Conservation (phyloP, 2,113 vertebrate species). For the Illadopsis cleaveri region DNA sequence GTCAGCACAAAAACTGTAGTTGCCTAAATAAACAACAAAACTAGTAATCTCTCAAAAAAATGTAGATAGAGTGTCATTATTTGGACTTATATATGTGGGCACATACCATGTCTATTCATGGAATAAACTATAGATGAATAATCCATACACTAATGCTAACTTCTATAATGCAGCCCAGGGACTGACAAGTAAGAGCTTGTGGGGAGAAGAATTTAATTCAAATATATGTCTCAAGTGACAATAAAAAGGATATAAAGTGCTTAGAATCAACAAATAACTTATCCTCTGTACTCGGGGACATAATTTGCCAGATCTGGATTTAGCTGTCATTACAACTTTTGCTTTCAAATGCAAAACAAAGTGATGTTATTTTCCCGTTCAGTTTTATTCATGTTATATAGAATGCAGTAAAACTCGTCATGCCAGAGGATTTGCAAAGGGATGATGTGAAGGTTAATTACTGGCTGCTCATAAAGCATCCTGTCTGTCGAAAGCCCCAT, state of each 20-base stretch:
- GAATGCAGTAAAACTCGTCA: conserved; percentile 61
- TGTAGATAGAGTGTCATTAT: neutral
- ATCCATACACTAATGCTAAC: neutral
- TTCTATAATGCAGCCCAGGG: neutral
- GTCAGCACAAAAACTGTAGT: neutral
- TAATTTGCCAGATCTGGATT: conserved; percentile 10
- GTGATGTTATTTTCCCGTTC: conserved; percentile 39
- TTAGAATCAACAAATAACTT: conserved; percentile 14
- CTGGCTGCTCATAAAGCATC: conserved; percentile 29
- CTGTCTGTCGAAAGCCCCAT: conserved; percentile 14
- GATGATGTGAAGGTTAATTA: conserved; percentile 64
- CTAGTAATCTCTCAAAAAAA: neutral
- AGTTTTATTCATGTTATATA: conserved; percentile 26
- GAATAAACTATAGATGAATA: neutral
- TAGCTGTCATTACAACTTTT: conserved; percentile 37
- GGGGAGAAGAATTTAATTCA: neutral
- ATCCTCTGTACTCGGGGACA: neutral
- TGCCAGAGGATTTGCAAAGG: conserved; percentile 47
- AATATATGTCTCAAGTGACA: neutral
- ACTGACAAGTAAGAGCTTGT: neutral
- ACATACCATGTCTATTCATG: neutral
- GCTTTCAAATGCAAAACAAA: conserved; percentile 52
- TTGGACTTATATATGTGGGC: neutral
- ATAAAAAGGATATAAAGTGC: neutral
- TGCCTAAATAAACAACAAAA: neutral